Conservation (phyloP, 2,113 vertebrate species). For the Austrofundulus limnaeus region DNA sequence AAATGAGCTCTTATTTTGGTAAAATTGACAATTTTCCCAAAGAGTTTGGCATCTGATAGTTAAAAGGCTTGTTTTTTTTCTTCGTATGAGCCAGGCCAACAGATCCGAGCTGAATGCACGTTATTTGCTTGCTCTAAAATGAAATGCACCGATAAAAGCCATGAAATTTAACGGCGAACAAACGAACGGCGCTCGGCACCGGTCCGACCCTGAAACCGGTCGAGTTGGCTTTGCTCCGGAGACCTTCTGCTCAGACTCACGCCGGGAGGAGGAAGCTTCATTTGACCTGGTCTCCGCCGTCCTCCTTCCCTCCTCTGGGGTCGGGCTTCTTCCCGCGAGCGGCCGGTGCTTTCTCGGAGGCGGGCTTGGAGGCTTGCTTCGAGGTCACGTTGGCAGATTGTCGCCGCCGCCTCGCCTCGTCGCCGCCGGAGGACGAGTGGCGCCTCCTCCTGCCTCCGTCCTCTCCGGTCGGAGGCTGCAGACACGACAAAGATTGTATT, state of each 20-base stretch:
- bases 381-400: constrained; percentile 75
- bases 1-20: constrained; percentile 31
- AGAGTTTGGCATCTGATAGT: constrained; percentile 81
- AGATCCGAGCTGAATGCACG: constrained; percentile 59
- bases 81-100: constrained; percentile 67
- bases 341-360: constrained; percentile 44
- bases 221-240: constrained; percentile 9
- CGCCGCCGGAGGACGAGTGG: constrained; percentile 75
- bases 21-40: constrained; percentile 56
- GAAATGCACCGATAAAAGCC: constrained; percentile 65
- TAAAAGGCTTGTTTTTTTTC: constrained; percentile 41
- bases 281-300: constrained; percentile 54
- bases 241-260: constrained; percentile 15
- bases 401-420: constrained; percentile 76
- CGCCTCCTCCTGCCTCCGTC: constrained; percentile 82
- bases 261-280: constrained; percentile 26
- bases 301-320: constrained; percentile 52
- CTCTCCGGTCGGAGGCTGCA: constrained; percentile 88
- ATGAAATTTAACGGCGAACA: constrained; percentile 49
- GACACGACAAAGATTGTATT: not conserved
- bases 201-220: constrained; percentile 23
- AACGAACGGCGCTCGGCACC: constrained; percentile 40
- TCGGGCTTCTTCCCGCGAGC: constrained; percentile 69
- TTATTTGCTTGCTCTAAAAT: constrained; percentile 53
- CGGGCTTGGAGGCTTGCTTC: constrained; percentile 67